A percentile compares a stretch with the other conserved stretches of the same genome.
These are phyloP conservation scores for Leptopilina boulardi DNA, from an alignment of 1,140 invertebrate species.

Conservation along the genomic window DNA sequence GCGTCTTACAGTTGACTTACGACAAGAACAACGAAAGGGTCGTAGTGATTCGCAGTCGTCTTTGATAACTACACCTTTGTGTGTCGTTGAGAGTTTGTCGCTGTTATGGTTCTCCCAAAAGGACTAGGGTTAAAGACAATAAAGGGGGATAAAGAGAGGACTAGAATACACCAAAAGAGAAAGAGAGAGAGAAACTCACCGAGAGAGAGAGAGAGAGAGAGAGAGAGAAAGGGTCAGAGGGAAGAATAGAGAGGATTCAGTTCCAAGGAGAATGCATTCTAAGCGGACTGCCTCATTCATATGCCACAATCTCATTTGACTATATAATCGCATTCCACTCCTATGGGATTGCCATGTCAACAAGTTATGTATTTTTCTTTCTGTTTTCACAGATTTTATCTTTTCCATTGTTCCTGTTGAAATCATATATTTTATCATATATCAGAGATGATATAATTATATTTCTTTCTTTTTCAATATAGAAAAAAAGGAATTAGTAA, in stretches of 20 bases:
- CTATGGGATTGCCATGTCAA: conserved; percentile 72
- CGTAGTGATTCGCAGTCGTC: conserved; percentile 22
- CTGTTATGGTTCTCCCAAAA: conserved; percentile 2
- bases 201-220: conserved; percentile 23
- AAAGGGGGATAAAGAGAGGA: conserved; percentile 13
- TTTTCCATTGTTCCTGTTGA: conserved; percentile 34
- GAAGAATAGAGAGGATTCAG: conserved; percentile 34
- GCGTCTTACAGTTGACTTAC: conserved; percentile 4
- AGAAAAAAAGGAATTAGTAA: too few species aligned
- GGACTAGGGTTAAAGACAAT: conserved; percentile 26
- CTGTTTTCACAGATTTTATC: conserved; percentile 52
- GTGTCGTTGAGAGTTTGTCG: conserved; percentile 16
- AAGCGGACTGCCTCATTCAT: conserved; percentile 71
- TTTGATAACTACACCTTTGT: conserved; percentile 30
- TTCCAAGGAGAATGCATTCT: conserved; percentile 25
- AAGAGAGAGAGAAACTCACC: conserved; percentile 9
- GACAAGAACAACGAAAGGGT: not conserved
- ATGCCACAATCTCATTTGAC: conserved; percentile 77
- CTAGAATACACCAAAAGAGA: conserved; percentile 5
- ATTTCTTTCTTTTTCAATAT: too few species aligned
- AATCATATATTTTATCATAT: not conserved
- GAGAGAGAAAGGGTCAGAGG: conserved; percentile 26
- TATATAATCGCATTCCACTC: conserved; percentile 73
- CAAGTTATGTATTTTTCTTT: conserved; percentile 72
- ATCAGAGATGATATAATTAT: too few species aligned